Evolutionary conservation across 2,888 invertebrate genomes (phyloP), one percentile per base, ranked within the genome.

Genomic region (Eudiplozoon nipponicum): DNA sequence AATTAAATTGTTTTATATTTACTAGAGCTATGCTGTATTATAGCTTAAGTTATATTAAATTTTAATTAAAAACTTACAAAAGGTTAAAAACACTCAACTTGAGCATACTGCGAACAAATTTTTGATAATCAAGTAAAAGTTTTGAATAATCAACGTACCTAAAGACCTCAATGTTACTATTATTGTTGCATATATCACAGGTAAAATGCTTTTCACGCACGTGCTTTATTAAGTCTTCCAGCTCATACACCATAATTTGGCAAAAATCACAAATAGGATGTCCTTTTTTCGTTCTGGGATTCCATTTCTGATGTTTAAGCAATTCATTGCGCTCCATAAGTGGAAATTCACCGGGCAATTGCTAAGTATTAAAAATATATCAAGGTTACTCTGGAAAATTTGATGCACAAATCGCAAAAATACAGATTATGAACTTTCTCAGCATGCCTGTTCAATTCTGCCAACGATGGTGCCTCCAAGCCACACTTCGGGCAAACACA

Each of bases 191-290:
- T 18, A 38, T 38, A 20, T 38, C 38, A 13, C 38, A 38, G 3
- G 28, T 18, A 15, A 38, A 38, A 38, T 38, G 38, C 11, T 15
- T 13, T 28, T 38, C 38, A 5, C 28, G 26, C 9, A 38, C 22
- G 38, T 38, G 38, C 20, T 33, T 38, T 18, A 38, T 28, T 11
- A 38, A 18, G 7, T 38, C 28, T 9, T 26, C 15, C 11, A 28
- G 18, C 18, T 38, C 38, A 19, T 38, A 38, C 13, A 18, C 26
- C 9, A 26, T n/a, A 3, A 9, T 38, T 5, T 38, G 18, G 28
- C 38, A 38, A 33, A 38, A 38, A 28, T 29, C 9, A 15, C 38
- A 38, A 18, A 28, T 38, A 3, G 38, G 38, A 18, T 38, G 38
- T 15, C 31, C 31, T 15, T 17, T 5, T 31, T 31, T 31, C 5